Percentiles rank a stretch among this genome's conserved stretches.
These are phyloP conservation scores for Isurus oxyrinchus DNA, from an alignment of 2,113 vertebrate species.

Conservation along the genomic window DNA sequence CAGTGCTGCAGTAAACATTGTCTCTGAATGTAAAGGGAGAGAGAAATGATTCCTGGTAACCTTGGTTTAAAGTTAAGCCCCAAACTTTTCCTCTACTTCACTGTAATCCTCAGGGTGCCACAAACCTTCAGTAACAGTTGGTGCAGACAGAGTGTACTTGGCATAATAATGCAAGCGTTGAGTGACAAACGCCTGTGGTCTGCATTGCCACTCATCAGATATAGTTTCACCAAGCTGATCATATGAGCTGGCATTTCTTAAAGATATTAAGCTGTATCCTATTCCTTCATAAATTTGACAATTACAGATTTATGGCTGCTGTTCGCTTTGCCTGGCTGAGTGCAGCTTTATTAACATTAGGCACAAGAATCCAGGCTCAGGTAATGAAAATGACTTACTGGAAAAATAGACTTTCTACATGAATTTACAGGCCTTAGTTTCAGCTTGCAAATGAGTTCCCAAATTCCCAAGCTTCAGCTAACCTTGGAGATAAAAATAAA, in stretches of 20 bases:
- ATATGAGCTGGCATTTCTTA: background rate
- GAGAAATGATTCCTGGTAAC: background rate
- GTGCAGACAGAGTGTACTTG: background rate
- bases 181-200: background rate
- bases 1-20: background rate
- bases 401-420: background rate
- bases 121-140: background rate
- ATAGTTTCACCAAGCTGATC: background rate
- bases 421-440: background rate
- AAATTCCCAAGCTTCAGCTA: background rate
- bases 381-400: background rate
- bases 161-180: constrained; percentile 14
- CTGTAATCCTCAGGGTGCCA: background rate
- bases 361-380: background rate
- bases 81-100: background rate
- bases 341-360: background rate
- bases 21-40: background rate
- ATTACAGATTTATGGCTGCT: background rate
- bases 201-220: background rate
- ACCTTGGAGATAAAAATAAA: background rate
- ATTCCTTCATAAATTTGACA: background rate
- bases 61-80: background rate
- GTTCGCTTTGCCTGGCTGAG: background rate
- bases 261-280: background rate
- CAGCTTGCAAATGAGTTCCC: background rate